These are phyloP conservation scores for Anthophora plumipes DNA, from an alignment of 2,888 invertebrate genomes.

Conservation along the genomic window DNA sequence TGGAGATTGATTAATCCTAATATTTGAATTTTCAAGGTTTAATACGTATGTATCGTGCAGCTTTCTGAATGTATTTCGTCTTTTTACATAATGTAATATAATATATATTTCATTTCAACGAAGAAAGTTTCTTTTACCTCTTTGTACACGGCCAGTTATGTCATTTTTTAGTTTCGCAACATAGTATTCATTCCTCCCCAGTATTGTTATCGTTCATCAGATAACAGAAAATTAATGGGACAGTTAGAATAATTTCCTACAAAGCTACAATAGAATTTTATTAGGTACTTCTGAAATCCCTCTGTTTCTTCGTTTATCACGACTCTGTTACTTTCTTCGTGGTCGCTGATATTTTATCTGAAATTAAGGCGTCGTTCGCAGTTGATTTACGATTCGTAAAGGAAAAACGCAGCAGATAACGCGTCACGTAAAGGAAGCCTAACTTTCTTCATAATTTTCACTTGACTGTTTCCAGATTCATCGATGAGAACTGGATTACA, in stretches of 20 bases:
- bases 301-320: neutral
- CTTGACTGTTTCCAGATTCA: neutral
- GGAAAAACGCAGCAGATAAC: neutral
- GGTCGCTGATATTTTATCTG: constrained; percentile 44
- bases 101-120: neutral
- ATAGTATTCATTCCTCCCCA: neutral
- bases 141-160: neutral
- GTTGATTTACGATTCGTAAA: neutral
- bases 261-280: constrained; percentile 68
- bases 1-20: too few species aligned
- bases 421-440: neutral
- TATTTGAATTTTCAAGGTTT: neutral
- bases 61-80: neutral
- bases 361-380: constrained; percentile 38
- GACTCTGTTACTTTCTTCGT: constrained; percentile 31
- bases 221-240: constrained; percentile 40
- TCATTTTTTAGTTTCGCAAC: neutral
- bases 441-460: neutral
- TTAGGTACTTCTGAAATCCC: constrained; percentile 48
- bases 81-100: neutral
- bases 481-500: neutral
- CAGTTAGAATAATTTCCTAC: constrained; percentile 60
- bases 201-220: neutral
- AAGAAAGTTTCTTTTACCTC: neutral
- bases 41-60: too few species aligned